Evolutionary conservation across 2,888 invertebrate genomes (phyloP), one percentile per base, ranked within the genome.

Genomic region (Sarcophaga carnaria): DNA sequence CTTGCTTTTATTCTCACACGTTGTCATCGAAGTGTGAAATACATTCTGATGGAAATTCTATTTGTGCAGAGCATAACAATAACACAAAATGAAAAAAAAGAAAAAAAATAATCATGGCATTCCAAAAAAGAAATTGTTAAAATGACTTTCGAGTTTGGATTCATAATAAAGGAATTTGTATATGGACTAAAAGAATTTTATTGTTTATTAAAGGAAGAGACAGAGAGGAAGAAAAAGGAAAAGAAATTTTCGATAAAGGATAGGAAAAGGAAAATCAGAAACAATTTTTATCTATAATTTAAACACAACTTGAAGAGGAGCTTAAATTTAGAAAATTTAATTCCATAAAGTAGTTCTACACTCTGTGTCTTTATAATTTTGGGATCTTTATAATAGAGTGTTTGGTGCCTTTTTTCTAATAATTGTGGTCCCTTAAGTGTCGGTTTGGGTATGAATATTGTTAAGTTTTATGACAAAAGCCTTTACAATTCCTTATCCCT

Each of bases 341-440:
- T 37, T 37, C 37, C 37, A 37, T 10, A 37, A 37, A 37, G 37
- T 37, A 37, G 37, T 37, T 37, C 10, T 37, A 37, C 37, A 10
- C 37, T 37, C 5, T 25, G 27, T 64, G 64, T 17, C 63, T 59
- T 64, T 70, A 82, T 75, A 62, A 70, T 20, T 67, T 63, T n/a
- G 12, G 27, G 81, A 8, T 59, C 63, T 22, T 81, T 64, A 49
- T 60, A 62, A 64, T 74, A 59, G 6, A 17, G 2, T 27, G 14
- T 47, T 63, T 63, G 22, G 12, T 49, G 49, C 64, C n/a, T 49
- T 54, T 17, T 74, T 77, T 72, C 37, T 37, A 72, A 63, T 74
- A 25, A 72, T 47, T 74, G 22, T 78, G 22, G 70, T 66, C 70
- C 45, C 77, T 78, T 81, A 69, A 84, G 62, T 62, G 71, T 54